phyloP scores from a whole-genome alignment of 2,888 invertebrate genomes.

The Phortica magna region DNA sequence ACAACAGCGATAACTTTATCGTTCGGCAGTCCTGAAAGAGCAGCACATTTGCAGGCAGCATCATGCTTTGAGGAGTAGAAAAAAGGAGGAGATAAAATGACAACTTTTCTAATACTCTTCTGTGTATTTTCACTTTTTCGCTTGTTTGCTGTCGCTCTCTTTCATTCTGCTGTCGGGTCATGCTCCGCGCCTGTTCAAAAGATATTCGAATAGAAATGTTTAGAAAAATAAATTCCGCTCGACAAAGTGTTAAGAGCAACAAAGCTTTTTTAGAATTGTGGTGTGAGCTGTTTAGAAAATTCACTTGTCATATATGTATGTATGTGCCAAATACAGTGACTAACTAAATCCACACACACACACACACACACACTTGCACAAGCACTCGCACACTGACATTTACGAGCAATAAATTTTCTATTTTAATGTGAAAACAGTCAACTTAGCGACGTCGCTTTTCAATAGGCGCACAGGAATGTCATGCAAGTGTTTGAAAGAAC shows the following conservation, averaged over 20 bases:
- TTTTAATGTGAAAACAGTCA: constrained; percentile 78
- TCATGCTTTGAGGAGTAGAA: constrained; percentile 6
- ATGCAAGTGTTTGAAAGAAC: neutral
- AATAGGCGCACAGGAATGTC: constrained; percentile 65
- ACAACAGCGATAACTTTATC: too few species aligned
- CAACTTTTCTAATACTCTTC: constrained; percentile 50
- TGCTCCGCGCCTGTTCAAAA: constrained; percentile 71
- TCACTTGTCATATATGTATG: too few species aligned
- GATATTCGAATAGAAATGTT: constrained; percentile 77
- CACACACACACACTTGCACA: constrained; percentile 25
- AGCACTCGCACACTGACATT: constrained; percentile 19
- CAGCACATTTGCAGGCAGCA: neutral
- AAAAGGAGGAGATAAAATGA: constrained; percentile 41
- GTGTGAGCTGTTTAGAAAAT: constrained; percentile 53
- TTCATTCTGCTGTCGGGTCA: constrained; percentile 27
- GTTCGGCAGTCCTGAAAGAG: too few species aligned
- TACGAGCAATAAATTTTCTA: constrained; percentile 67
- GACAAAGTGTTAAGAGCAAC: constrained; percentile 47
- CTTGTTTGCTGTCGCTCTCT: too few species aligned
- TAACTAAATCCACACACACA: too few species aligned
- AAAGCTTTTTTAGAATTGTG: neutral
- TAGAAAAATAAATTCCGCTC: constrained; percentile 66
- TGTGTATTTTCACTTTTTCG: neutral
- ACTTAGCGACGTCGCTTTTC: constrained; percentile 75
- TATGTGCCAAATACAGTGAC: too few species aligned